Conservation (phyloP, 2,113 vertebrate species). For the Panthera tigris region DNA sequence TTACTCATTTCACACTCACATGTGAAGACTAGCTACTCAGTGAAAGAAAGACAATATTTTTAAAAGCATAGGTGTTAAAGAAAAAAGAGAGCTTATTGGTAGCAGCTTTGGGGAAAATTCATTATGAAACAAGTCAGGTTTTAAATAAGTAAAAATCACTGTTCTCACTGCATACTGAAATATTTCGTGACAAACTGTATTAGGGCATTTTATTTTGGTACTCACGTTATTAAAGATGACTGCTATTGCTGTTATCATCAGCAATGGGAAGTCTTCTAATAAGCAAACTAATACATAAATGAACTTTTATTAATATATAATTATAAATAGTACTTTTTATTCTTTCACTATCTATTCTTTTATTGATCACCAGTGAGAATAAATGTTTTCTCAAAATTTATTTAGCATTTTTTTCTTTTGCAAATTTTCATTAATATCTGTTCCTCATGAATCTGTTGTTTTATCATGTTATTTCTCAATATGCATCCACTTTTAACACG, state of each 20-base stretch:
- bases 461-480: neutral
- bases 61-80: neutral
- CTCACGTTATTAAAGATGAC: neutral
- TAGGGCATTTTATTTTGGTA: neutral
- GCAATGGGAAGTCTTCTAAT: neutral
- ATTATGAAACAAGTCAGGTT: neutral
- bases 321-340: neutral
- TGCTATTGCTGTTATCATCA: neutral
- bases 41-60: neutral
- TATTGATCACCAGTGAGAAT: neutral
- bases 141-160: neutral
- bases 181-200: neutral
- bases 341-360: neutral
- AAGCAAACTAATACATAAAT: constrained; percentile 23
- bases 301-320: neutral
- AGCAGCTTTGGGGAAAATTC: neutral
- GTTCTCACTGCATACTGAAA: neutral
- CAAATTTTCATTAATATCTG: neutral
- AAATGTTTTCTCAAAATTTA: neutral
- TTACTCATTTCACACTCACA: neutral
- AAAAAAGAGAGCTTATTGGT: neutral
- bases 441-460: neutral
- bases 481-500: neutral
- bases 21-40: neutral
- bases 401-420: neutral